Evolutionary conservation across 2,113 vertebrate species (phyloP).

Genomic region (Colinus virginianus): DNA sequence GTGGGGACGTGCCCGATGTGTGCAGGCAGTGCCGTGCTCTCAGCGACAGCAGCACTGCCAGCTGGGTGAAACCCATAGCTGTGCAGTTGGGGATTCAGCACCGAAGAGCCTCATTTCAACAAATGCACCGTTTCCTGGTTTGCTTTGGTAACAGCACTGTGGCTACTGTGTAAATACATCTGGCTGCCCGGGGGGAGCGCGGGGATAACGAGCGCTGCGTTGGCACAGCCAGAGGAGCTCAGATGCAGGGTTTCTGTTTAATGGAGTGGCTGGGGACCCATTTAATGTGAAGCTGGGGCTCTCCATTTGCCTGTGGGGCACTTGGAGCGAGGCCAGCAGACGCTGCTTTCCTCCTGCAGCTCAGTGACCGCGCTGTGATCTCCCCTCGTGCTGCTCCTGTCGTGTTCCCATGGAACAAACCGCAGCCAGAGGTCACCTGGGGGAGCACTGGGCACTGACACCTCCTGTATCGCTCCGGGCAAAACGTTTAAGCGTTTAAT

Average conservation of each 20-base stretch:
- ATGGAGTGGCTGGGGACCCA: constrained; percentile 72
- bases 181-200: constrained; percentile 40
- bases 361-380: constrained; percentile 47
- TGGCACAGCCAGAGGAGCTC: constrained; percentile 53
- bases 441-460: constrained; percentile 19
- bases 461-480: constrained; percentile 54
- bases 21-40: neutral
- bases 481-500: constrained; percentile 57
- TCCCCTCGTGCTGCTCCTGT: neutral
- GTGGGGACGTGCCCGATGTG: fast-evolving
- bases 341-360: constrained; percentile 43
- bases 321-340: constrained; percentile 63
- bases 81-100: neutral
- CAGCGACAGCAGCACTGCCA: neutral
- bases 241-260: constrained; percentile 47
- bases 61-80: neutral
- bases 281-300: constrained; percentile 71
- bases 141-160: constrained; percentile 47
- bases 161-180: constrained; percentile 42
- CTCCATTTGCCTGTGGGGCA: constrained; percentile 60
- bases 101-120: neutral
- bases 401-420: neutral
- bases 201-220: constrained; percentile 18
- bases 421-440: constrained; percentile 39
- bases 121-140: constrained; percentile 48